A percentile compares a stretch with the other conserved stretches of the same genome.
These are phyloP conservation scores for Poecilia picta DNA, from an alignment of 2,797 vertebrate species.

Conservation along the genomic window DNA sequence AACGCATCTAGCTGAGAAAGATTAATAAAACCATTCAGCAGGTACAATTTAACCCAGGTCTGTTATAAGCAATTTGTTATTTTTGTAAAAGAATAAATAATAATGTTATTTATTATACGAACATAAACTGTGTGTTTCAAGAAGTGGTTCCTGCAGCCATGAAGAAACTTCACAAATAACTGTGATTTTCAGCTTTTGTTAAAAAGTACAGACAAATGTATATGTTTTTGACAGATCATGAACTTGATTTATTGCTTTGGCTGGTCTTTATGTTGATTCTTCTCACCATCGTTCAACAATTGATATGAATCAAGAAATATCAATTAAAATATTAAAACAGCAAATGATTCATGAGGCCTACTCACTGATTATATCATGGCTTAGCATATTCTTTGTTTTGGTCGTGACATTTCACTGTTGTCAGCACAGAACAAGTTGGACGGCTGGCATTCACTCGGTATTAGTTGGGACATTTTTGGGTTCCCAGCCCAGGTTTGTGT, in stretches of 20 bases:
- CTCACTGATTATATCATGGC: slow-evolving; percentile 32
- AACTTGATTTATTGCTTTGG: slow-evolving; percentile 45
- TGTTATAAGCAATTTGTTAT: slow-evolving; percentile 58
- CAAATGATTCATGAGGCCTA: slow-evolving; percentile 11
- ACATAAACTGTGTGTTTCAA: slow-evolving; percentile 62
- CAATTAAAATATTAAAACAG: slow-evolving; percentile 5
- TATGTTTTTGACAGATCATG: slow-evolving; percentile 44
- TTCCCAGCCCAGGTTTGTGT: slow-evolving; percentile 8
- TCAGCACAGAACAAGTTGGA: background rate
- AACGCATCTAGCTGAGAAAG: background rate
- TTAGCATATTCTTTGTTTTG: slow-evolving; percentile 33
- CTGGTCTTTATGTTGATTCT: slow-evolving; percentile 41
- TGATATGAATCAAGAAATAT: slow-evolving; percentile 14
- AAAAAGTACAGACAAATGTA: slow-evolving; percentile 30
- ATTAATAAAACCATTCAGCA: slow-evolving; percentile 21
- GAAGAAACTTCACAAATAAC: slow-evolving; percentile 5
- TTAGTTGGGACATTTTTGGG: slow-evolving; percentile 3
- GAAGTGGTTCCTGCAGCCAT: slow-evolving; percentile 11
- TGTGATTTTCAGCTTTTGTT: slow-evolving; percentile 3
- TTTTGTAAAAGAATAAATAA: slow-evolving; percentile 40
- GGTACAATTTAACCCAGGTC: slow-evolving; percentile 62
- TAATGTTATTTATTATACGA: slow-evolving; percentile 92
- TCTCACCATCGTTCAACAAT: slow-evolving; percentile 20
- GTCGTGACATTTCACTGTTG: slow-evolving; percentile 30
- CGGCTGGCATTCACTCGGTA: slow-evolving; percentile 1